phyloP scores from a whole-genome alignment of 2,888 invertebrate genomes.

The Ichneumoninae sp. region DNA sequence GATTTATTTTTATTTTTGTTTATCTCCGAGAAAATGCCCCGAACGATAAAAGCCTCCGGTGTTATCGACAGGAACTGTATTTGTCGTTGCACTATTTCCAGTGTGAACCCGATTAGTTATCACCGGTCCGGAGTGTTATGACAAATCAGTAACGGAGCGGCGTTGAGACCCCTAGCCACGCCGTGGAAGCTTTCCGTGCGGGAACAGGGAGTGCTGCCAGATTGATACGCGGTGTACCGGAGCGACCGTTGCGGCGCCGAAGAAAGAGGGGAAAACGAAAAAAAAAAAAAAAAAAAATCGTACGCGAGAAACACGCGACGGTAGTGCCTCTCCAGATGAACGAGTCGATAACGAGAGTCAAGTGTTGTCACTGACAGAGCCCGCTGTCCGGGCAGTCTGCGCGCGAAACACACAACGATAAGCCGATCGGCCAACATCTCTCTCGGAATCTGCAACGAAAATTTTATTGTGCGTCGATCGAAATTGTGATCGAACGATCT shows the following conservation, averaged over 20 bases:
- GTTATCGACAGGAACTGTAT: constrained; percentile 14
- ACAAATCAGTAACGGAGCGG: constrained; percentile 27
- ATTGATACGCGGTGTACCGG: constrained; percentile 29
- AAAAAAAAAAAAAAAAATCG: constrained; percentile 42
- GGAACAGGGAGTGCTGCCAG: constrained; percentile 47
- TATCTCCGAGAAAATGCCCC: background rate
- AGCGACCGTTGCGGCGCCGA: constrained; percentile 9
- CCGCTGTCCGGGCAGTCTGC: constrained; percentile 20
- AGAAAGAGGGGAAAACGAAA: constrained; percentile 23
- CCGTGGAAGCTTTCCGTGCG: constrained; percentile 49
- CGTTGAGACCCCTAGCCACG: constrained; percentile 40
- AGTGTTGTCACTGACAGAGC: constrained; percentile 39
- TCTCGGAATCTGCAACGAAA: constrained; percentile 26
- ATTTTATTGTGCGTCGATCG: background rate
- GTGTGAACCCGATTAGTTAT: constrained; percentile 33
- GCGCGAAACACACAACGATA: constrained; percentile 27
- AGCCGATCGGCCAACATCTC: constrained; percentile 16
- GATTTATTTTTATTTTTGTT: background rate
- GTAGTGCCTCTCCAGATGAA: constrained; percentile 58
- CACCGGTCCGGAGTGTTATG: constrained; percentile 31
- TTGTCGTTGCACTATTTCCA: constrained; percentile 35
- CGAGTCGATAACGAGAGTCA: constrained; percentile 60
- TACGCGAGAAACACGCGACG: constrained; percentile 42
- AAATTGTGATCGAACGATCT: constrained; percentile 11
- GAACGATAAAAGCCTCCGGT: constrained; percentile 1